Conservation (phyloP, 2,888 invertebrate species). For the Machimus rusticus region DNA sequence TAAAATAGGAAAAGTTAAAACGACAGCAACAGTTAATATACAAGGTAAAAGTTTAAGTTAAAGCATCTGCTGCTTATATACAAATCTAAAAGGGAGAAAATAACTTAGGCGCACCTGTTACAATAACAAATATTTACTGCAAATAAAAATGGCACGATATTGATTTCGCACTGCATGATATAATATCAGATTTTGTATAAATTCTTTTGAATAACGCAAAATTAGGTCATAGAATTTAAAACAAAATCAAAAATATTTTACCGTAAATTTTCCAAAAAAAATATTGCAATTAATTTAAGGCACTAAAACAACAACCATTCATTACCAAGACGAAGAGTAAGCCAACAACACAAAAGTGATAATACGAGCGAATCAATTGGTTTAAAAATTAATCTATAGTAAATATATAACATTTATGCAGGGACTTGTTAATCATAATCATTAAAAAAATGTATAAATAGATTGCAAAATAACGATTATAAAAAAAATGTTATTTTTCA, state of each 20-base stretch:
- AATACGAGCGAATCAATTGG: neutral
- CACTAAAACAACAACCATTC: neutral
- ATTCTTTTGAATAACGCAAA: neutral
- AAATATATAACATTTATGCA: neutral
- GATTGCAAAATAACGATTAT: too few species aligned
- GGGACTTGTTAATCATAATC: too few species aligned
- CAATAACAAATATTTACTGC: neutral
- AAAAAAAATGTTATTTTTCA: too few species aligned
- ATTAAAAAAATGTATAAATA: too few species aligned
- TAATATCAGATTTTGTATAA: neutral
- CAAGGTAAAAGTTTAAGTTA: conserved; percentile 70
- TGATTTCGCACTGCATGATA: neutral
- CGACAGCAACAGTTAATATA: conserved; percentile 78
- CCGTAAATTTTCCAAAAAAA: neutral
- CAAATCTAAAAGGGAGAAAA: neutral
- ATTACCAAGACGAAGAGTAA: neutral
- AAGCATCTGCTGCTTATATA: neutral
- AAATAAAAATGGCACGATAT: neutral
- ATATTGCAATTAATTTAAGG: neutral
- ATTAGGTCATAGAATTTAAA: neutral
- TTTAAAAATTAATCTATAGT: neutral
- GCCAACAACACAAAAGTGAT: neutral
- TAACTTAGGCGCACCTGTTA: neutral
- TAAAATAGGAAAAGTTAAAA: conserved; percentile 81
- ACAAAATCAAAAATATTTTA: neutral